Percentiles rank a stretch among this genome's conserved stretches.
phyloP scores from a whole-genome alignment of 2,888 invertebrate genomes.

The Xylota sylvarum region DNA sequence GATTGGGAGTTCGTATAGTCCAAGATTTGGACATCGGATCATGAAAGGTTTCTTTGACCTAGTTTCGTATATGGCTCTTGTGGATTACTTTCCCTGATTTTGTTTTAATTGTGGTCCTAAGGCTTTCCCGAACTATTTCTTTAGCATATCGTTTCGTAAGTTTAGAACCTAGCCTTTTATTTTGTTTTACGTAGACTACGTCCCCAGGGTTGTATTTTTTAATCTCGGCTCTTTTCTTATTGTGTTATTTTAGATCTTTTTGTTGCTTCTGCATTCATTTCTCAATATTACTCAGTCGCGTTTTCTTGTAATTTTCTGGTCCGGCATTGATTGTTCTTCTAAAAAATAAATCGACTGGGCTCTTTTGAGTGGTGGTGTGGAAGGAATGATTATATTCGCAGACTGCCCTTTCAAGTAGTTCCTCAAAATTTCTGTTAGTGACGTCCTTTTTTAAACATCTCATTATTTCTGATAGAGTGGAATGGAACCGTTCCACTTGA shows the following conservation, averaged over 20 bases:
- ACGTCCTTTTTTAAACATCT: neutral
- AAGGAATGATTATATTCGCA: conserved; percentile 6
- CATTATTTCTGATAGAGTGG: neutral
- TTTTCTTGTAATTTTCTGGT: conserved; percentile 9
- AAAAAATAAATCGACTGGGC: neutral
- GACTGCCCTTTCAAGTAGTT: neutral
- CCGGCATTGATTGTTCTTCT: neutral
- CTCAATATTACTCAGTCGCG: too few species aligned
- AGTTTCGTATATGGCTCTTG: conserved; percentile 2
- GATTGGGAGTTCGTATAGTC: too few species aligned
- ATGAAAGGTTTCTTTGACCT: too few species aligned
- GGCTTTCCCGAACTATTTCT: too few species aligned
- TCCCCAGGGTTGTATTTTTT: neutral
- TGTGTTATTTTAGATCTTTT: neutral
- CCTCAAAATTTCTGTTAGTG: neutral
- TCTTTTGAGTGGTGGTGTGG: neutral
- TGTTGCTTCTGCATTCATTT: neutral
- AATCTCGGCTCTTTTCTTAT: neutral
- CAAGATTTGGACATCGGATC: too few species aligned
- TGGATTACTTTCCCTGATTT: conserved; percentile 6
- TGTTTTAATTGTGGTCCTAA: neutral
- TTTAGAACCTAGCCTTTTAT: neutral
- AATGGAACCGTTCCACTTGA: neutral
- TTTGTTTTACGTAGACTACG: neutral
- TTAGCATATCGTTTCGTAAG: too few species aligned